phyloP scores from a whole-genome alignment of 2,888 invertebrate genomes.

The Saturnia japonica region DNA sequence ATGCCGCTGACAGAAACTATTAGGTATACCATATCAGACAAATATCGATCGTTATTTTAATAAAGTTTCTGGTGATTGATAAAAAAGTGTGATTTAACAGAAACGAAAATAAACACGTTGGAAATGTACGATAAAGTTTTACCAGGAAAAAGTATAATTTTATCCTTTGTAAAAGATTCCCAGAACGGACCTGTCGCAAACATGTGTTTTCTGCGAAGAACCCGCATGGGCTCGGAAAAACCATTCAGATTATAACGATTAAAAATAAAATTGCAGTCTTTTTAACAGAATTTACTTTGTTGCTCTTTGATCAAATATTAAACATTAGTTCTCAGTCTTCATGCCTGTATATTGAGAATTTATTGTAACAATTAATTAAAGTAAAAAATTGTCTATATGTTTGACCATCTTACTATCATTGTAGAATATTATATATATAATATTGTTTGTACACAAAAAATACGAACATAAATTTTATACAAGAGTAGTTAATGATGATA shows the following conservation, averaged over 20 bases:
- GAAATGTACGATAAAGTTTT: conserved; percentile 4
- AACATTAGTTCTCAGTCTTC: neutral
- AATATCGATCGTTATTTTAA: neutral
- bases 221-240: conserved; percentile 15
- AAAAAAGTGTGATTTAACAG: neutral
- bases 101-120: neutral
- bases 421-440: no score
- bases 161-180: neutral
- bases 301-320: neutral
- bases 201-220: conserved; percentile 18
- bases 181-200: conserved; percentile 11
- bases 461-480: no score
- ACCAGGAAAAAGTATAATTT: conserved; percentile 6
- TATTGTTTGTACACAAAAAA: no score
- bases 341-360: neutral
- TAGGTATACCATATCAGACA: neutral
- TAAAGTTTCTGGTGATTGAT: neutral
- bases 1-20: neutral
- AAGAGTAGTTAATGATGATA: no score
- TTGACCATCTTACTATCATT: no score
- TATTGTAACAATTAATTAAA: no score
- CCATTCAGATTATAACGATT: conserved; percentile 9
- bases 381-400: no score
- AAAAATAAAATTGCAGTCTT: conserved; percentile 11
- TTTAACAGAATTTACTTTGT: neutral